Conservation (phyloP, 1,140 invertebrate species). For the Coenobita brevimanus region DNA sequence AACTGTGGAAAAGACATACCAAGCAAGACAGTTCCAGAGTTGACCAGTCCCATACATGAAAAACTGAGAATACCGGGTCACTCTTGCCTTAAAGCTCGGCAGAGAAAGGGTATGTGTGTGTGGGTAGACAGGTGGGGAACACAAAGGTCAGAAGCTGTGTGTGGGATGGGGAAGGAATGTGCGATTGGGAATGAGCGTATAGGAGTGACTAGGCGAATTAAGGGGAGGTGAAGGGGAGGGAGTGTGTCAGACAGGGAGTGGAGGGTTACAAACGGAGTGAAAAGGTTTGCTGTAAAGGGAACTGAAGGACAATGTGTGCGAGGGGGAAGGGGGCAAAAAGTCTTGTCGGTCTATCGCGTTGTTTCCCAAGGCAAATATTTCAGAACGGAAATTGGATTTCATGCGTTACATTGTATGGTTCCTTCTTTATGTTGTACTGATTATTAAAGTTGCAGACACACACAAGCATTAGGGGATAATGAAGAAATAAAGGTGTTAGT, state of each 20-base stretch:
- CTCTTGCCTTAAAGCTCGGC: no score
- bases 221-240: neutral
- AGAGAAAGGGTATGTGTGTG: no score
- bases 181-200: neutral
- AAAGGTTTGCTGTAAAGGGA: neutral
- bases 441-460: neutral
- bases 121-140: no score
- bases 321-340: neutral
- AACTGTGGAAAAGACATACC: no score
- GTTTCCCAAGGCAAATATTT: no score
- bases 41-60: no score
- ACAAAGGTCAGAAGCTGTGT: no score
- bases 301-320: no score
- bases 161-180: neutral
- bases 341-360: no score
- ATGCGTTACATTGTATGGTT: neutral
- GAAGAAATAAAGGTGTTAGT: neutral
- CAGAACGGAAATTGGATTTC: no score
- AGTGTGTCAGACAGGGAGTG: neutral
- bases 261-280: neutral
- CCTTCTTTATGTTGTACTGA: neutral
- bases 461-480: neutral
- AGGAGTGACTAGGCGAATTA: neutral
- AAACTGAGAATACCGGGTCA: no score
- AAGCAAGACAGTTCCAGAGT: no score